These are phyloP conservation scores for Metaphire vulgaris DNA, from an alignment of 1,140 invertebrate species.

Conservation along the genomic window DNA sequence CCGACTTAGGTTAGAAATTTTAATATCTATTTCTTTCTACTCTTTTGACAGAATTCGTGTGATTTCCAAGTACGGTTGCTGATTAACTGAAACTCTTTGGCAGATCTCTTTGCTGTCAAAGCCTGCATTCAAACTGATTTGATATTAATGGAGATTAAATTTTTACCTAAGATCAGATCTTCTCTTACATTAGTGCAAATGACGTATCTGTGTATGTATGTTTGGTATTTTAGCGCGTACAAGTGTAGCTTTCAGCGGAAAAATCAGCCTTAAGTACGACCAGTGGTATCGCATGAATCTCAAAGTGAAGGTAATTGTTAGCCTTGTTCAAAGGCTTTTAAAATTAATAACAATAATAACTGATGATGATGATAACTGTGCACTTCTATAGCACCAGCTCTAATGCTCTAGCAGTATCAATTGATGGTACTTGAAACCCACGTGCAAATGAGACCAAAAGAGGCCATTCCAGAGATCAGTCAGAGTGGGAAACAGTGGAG, in stretches of 20 bases:
- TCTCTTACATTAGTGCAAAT: constrained; percentile 4
- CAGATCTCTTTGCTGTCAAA: constrained; percentile 4
- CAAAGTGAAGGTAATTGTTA: background rate
- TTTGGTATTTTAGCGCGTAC: background rate
- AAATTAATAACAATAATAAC: too few species aligned
- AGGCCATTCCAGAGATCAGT: too few species aligned
- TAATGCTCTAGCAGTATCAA: too few species aligned
- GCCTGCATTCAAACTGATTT: background rate
- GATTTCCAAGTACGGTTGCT: background rate
- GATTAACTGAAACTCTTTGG: background rate
- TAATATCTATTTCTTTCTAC: background rate
- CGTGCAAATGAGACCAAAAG: too few species aligned
- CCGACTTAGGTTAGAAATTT: constrained; percentile 24
- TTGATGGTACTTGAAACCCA: too few species aligned
- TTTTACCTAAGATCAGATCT: background rate
- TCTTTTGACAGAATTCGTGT: background rate
- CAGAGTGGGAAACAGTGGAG: too few species aligned
- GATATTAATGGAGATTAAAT: background rate
- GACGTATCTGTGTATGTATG: too few species aligned
- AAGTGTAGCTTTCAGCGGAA: background rate
- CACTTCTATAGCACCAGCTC: too few species aligned
- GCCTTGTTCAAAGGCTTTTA: too few species aligned
- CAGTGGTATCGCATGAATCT: background rate
- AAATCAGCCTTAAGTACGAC: background rate
- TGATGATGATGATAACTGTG: too few species aligned